Evolutionary conservation across 2,888 invertebrate species (phyloP), one percentile per base, ranked within the genome.

Genomic region (Hypomecis atomaria): DNA sequence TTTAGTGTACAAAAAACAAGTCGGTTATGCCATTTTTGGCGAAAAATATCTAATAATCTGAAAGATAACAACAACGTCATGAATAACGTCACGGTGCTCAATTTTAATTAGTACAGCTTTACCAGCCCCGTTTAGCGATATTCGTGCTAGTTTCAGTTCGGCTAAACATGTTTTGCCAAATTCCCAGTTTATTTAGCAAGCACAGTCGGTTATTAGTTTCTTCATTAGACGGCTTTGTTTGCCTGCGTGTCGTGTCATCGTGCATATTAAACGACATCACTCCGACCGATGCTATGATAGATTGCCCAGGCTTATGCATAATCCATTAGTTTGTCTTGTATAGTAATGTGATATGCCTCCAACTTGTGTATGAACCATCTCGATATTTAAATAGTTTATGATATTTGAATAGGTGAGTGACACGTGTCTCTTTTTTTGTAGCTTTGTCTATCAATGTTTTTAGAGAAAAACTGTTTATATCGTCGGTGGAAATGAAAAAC

Each of bases 161-260:
- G 13, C 36, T 11, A 45, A 58, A 48, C 8, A 34, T 34, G 40
- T 11, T 48, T 42, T 7, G n/a, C 33, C 33, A 33, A 38, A 52
- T 45, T 37, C 23, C 37, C 5, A 37, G 33, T 50, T 44, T 59
- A 34, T 48, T 40, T 54, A 54, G 44, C 33, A 33, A 34, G 49
- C 23, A 61, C 61, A 64, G 62, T 67, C 55, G 10, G 59, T 73
- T 74, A 72, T 74, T 73, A 72, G 70, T 72, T 76, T 72, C 69
- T 65, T 72, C 69, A 66, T 72, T 74, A 69, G 64, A 48, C 49
- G 44, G 60, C 66, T 66, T 70, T 70, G 67, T 71, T 62, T 69
- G 66, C 50, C 58, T 55, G 45, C 42, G 61, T 66, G 59, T 65
- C 64, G 65, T 67, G 59, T 65, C 66, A 65, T 57, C 48, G 62